Percentiles rank a stretch among this genome's conserved stretches.
These are phyloP conservation scores for Arrhopalites spinosus DNA, from an alignment of 2,888 invertebrate species.

Conservation along the genomic window DNA sequence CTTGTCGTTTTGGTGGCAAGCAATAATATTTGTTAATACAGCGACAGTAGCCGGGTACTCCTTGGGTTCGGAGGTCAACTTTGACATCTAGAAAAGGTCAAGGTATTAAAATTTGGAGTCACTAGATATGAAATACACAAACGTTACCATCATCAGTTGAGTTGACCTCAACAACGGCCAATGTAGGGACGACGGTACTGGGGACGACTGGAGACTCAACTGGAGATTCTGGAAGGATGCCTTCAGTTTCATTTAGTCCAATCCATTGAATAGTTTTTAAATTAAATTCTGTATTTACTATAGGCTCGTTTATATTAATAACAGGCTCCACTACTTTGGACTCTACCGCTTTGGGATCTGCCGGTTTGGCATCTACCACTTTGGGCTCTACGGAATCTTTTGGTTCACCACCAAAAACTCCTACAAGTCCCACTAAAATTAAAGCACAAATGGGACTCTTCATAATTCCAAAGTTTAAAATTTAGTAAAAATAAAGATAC, in stretches of 20 bases:
- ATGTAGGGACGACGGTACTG: background rate
- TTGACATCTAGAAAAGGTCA: slow-evolving; percentile 2
- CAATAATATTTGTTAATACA: slow-evolving; percentile 53
- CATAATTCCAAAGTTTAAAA: too few relatives aligned
- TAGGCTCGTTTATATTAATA: background rate
- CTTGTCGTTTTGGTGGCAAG: slow-evolving; percentile 42
- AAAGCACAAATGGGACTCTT: too few relatives aligned
- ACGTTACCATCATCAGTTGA: background rate
- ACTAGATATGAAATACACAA: background rate
- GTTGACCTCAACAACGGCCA: background rate
- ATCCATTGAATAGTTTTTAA: slow-evolving; percentile 27
- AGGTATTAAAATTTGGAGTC: background rate
- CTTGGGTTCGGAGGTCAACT: slow-evolving; percentile 44
- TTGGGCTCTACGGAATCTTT: too few relatives aligned
- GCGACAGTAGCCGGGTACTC: slow-evolving; percentile 52
- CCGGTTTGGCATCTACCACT: too few relatives aligned
- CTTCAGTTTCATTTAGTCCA: background rate
- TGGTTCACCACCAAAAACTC: too few relatives aligned
- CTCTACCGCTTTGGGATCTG: too few relatives aligned
- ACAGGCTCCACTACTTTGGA: too few relatives aligned
- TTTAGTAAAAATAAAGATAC: too few relatives aligned
- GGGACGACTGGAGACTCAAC: background rate
- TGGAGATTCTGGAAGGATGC: slow-evolving; percentile 16
- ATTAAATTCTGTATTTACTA: slow-evolving; percentile 7
- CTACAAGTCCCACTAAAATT: too few relatives aligned